A percentile compares a stretch with the other conserved stretches of the same genome.
phyloP scores from a whole-genome alignment of 2,113 vertebrate species.

The Antennarius striatus region DNA sequence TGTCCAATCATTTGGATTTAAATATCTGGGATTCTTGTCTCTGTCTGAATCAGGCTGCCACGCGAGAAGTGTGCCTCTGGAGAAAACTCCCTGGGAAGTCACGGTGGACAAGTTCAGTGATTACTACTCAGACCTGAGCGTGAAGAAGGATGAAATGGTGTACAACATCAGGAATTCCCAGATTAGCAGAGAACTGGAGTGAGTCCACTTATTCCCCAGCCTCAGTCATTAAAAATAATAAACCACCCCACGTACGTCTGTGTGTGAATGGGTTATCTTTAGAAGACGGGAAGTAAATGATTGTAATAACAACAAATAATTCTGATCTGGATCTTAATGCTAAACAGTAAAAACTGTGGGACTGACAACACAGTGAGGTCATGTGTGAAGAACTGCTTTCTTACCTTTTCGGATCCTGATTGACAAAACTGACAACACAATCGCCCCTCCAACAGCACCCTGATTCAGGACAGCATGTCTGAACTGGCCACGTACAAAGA shows the following conservation, averaged over 20 bases:
- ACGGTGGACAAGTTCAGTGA: constrained; percentile 65
- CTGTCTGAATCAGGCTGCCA: constrained; percentile 64
- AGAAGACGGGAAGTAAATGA: too few relatives aligned
- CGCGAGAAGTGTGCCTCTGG: constrained; percentile 44
- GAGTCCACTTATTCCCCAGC: constrained; percentile 49
- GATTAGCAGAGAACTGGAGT: constrained; percentile 79
- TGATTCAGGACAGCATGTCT: constrained; percentile 77
- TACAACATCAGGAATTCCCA: constrained; percentile 56
- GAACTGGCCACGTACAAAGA: constrained; percentile 73
- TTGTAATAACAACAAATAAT: too few relatives aligned
- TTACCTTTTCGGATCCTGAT: not conserved
- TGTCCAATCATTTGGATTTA: not conserved
- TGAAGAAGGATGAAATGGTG: constrained; percentile 47
- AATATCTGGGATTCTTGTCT: not conserved
- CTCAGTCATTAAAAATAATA: not conserved
- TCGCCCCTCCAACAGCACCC: constrained; percentile 53
- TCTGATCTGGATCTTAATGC: too few relatives aligned
- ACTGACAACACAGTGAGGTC: too few relatives aligned
- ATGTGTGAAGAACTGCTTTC: too few relatives aligned
- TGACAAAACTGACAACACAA: not conserved
- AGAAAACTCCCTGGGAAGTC: constrained; percentile 63
- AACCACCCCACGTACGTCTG: not conserved
- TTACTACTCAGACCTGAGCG: constrained; percentile 61
- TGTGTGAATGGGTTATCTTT: not conserved
- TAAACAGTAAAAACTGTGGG: too few relatives aligned